These are phyloP conservation scores for Pseudopleuronectes americanus DNA, from an alignment of 2,797 vertebrate genomes.

Conservation along the genomic window DNA sequence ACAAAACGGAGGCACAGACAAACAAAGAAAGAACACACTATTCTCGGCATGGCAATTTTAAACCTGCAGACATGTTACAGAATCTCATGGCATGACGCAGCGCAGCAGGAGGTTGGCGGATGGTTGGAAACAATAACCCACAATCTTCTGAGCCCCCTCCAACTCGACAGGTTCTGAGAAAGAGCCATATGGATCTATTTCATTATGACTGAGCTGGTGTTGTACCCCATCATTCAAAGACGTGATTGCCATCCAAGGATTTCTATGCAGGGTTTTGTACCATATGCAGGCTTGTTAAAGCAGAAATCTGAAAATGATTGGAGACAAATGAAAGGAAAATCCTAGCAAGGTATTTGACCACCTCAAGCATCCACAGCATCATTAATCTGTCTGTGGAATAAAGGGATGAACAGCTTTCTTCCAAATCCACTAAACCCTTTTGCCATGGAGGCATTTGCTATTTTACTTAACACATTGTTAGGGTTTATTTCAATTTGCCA, in stretches of 20 bases:
- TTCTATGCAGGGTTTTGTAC: background rate
- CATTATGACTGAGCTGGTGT: conserved; percentile 6
- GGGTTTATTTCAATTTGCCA: too few species aligned
- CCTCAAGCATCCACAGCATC: background rate
- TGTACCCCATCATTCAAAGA: conserved; percentile 1
- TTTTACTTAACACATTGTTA: too few species aligned
- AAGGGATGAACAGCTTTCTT: too few species aligned
- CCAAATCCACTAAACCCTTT: too few species aligned
- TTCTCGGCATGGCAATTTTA: conserved; percentile 13
- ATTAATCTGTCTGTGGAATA: too few species aligned
- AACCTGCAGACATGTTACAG: conserved; percentile 18
- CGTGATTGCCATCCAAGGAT: background rate
- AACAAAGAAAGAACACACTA: conserved; percentile 6
- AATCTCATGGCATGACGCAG: conserved; percentile 7
- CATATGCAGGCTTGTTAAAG: background rate
- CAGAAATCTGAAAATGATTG: background rate
- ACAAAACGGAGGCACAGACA: conserved; percentile 2
- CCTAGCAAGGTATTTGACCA: background rate
- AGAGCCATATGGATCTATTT: conserved; percentile 28
- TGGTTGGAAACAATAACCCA: conserved; percentile 20
- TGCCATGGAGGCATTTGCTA: too few species aligned
- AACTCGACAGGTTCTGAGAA: conserved; percentile 12
- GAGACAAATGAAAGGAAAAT: background rate
- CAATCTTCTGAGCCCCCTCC: conserved; percentile 7
- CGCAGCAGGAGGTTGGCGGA: conserved; percentile 1